Base-by-base conservation (phyloP, 2,113 vertebrate species). In the Alexandromys fortis region DNA sequence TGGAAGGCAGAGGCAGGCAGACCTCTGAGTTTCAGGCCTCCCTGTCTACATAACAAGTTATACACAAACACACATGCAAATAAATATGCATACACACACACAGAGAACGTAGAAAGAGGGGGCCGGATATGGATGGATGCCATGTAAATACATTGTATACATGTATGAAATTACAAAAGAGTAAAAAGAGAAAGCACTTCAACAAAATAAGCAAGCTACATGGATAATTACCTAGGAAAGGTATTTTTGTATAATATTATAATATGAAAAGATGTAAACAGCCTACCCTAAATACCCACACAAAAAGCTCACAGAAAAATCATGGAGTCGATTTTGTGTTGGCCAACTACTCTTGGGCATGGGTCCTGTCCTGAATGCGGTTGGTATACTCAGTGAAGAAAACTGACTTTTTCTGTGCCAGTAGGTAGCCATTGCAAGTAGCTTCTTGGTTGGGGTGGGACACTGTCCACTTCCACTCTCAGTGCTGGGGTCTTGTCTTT, bases 171-270 rank as follows among this genome's bases (percentile, higher is more conserved):
- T 47, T 52, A 78, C 13, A 49, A 78, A 78, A 78, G 8, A 79
- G 11, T 52, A 79, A 79, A 79, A 52, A 55, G 30, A 52, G 33
- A 79, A 35, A 52, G 28, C 30, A 35, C 30, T 77, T 77, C 42
- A 33, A 33, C 49, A 96, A 55, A 95, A 67, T 92, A 77, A 92
- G 3, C 28, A 89, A 83, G 90, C 81, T 38, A 81, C n/a, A 83
- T 78, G 67, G n/a, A 55, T 76, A 93, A 67, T 77, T 38, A 92
- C 4, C 26, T 14, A 79, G 68, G 47, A 96, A 90, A 79, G 35
- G 49, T 55, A 63, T 11, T 45, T 45, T 77, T 28, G 38, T 86
- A 61, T 83, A 67, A 9, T 72, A 38, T 89, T 86, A 61, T 83
- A 67, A 7, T 72, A 38, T 89, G 42, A 93, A 95, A 94, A 94